Base-by-base conservation (phyloP, 2,888 invertebrate species). In the Polydrusus cervinus region DNA sequence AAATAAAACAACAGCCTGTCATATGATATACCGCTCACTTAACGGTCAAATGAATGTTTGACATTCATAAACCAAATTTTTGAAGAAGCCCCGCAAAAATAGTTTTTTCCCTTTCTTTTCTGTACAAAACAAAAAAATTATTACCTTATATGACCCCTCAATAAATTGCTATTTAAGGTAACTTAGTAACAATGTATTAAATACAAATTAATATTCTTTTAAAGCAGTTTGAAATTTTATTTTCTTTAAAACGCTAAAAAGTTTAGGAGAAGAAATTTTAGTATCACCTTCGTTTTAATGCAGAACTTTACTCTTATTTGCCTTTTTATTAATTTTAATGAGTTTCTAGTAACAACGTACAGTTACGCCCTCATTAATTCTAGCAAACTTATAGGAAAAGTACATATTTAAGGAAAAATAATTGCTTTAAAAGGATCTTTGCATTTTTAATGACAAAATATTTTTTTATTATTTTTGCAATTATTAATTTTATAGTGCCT, bases 251-350 rank as follows among this genome's bases (percentile, higher is more conserved):
- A 43, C n/a, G 3, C 34, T 34, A 7, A 34, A 13, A 43, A 43
- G 5, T n/a, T 43, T 13, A 43, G 13, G 13, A 11, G 43, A 43
- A 1, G 8, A 34, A 13, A n/a, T 10, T 43, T 43, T n/a, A 9
- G n/a, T 43, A 2, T 40, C 40, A 11, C 11, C 40, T 40, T 43
- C 43, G 10, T n/a, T 43, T 43, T n/a, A 43, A 43, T 43, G 11
- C 43, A 43, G n/a, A 13, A 43, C 6, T 43, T 9, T n/a, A n/a
- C 6, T 6, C 11, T 43, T n/a, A 43, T 43, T 43, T 43, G n/a
- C 43, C 43, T 43, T 43, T 43, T 43, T 43, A 43, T 43, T 13
- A n/a, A 43, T 43, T 43, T 43, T 43, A 43, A 43, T 43, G 43
- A 43, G n/a, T 43, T 43, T 10, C 43, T 6, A 13, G 43, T 43